Evolutionary conservation across 2,113 vertebrate species (phyloP).

Genomic region (Maccullochella peelii): DNA sequence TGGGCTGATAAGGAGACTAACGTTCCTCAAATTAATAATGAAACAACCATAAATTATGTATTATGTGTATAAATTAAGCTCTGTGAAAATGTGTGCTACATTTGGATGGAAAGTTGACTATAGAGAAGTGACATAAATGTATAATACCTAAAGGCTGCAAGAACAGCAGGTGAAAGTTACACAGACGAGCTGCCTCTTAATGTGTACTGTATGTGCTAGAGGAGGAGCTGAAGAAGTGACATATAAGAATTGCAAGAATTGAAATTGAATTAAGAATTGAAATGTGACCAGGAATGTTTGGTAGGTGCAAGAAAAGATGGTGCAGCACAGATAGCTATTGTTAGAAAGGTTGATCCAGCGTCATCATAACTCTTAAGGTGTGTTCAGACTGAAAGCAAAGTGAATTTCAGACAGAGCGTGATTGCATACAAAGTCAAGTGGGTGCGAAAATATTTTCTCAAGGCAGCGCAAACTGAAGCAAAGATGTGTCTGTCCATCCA

Average conservation of each 20-base stretch:
- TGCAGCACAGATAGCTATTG: background rate
- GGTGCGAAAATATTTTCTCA: constrained; percentile 1
- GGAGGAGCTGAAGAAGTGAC: background rate
- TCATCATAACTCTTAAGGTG: background rate
- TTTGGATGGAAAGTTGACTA: background rate
- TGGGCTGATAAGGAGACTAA: background rate
- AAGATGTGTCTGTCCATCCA: background rate
- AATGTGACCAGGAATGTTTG: constrained; percentile 1
- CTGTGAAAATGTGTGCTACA: too few species aligned
- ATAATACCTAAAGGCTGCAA: background rate
- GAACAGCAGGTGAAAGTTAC: background rate
- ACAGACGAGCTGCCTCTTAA: background rate
- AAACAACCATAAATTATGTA: background rate
- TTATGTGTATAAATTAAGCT: too few species aligned
- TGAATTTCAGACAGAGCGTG: background rate
- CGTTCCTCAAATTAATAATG: background rate
- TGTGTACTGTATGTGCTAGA: too few species aligned
- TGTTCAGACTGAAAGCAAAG: background rate
- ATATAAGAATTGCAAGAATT: background rate
- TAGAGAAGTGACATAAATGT: background rate
- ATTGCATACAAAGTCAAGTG: background rate
- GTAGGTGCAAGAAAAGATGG: constrained; percentile 3
- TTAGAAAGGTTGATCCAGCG: background rate
- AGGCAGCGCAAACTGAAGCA: background rate
- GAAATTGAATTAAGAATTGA: too few species aligned